Evolutionary conservation across 35 echinoderm and acorn worm species (phyloP).

Genomic region (Anneissia japonica): DNA sequence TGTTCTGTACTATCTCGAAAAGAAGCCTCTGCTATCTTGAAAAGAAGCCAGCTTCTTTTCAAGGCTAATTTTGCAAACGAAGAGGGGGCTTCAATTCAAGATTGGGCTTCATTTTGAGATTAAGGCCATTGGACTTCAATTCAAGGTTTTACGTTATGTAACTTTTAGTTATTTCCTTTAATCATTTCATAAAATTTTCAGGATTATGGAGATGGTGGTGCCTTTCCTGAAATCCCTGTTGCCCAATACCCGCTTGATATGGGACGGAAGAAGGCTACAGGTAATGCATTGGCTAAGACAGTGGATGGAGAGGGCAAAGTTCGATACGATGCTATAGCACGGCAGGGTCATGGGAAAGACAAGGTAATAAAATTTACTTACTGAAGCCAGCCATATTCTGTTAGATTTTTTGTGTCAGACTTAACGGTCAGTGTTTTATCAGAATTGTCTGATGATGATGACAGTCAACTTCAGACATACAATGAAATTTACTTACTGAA

Average conservation of each 20-base stretch:
- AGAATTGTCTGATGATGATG: too few relatives aligned
- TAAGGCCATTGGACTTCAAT: background rate
- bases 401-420: too few relatives aligned
- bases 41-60: background rate
- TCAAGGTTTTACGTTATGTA: background rate
- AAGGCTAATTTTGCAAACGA: background rate
- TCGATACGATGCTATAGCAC: constrained; percentile 83
- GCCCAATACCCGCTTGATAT: constrained; percentile 90
- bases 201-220: constrained; percentile 96
- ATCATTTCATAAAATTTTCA: too few relatives aligned
- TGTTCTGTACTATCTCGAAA: background rate
- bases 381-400: too few relatives aligned
- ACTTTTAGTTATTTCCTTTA: background rate
- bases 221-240: constrained; percentile 76
- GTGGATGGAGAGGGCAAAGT: constrained; percentile 87
- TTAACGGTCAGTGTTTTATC: too few relatives aligned
- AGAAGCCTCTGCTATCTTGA: background rate
- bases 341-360: constrained; percentile 84
- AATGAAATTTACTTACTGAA: too few relatives aligned
- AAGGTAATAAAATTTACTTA: constrained; percentile 72
- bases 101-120: background rate
- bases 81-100: background rate
- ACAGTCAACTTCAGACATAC: too few relatives aligned
- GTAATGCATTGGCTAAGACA: constrained; percentile 83
- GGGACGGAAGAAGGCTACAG: constrained; percentile 45